Evolutionary conservation across 2,797 vertebrate genomes (phyloP), one percentile per base, ranked within the genome.

Genomic region (Alca torda): DNA sequence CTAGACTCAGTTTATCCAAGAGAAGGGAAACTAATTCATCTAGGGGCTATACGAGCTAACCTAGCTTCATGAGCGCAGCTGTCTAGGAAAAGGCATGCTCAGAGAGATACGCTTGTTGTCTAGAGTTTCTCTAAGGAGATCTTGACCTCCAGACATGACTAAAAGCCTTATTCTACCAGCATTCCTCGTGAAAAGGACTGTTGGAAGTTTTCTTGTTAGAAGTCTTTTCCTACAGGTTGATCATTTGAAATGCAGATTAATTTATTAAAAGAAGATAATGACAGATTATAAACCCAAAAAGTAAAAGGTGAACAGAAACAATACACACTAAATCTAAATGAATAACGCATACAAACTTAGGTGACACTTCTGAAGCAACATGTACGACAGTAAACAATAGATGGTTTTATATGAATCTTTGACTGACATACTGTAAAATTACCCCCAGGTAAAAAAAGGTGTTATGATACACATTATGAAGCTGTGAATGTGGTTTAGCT

Each of bases 401-500:
- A 39, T 54, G 14, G n/a, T 51, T 90, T 93, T 91, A 43, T 61
- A 48, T 39, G 48, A 78, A 76, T 50, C 82, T 89, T 68, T 84
- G 78, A 50, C 64, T 68, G 74, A 80, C 37, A 78, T 46, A 75
- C 67, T 79, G 25, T 48, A 76, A 92, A 83, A 93, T 90, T 75
- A 86, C 35, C 68, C 51, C 74, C 60, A 87, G 43, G 35, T 86
- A 57, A 94, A 56, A 83, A 81, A 84, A 74, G n/a, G 64, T 78
- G 61, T 67, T 81, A 67, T 26, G 35, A 80, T 54, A 70, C 48
- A 78, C 57, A 78, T 84, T 86, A 70, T 39, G 50, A 81, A 94
- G 65, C 69, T 88, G 60, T 88, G 72, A 93, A 85, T 57, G 56
- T 21, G n/a, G 68, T 93, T 95, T 83, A 80, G 51, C 60, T 89